Evolutionary conservation across 2,797 vertebrate genomes (phyloP), one percentile per base, ranked within the genome.

Genomic region (Chaenodraco wilsoni): DNA sequence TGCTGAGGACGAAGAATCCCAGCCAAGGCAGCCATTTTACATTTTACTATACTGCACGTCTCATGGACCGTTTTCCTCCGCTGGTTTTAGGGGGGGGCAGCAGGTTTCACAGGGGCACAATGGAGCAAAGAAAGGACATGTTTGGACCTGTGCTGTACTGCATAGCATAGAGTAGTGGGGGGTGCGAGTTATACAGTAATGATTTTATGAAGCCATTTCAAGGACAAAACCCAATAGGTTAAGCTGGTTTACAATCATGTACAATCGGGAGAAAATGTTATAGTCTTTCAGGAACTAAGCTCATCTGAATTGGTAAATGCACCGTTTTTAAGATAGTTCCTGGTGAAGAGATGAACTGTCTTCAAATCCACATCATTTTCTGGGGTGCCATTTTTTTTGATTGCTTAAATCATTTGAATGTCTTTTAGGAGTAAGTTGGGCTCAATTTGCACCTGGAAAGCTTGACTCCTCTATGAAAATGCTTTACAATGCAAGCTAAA

Each of bases 1-100:
- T 93, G 93, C 91, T 93, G 91, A 92, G 90, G 75, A 90, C 80
- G 90, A 83, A 89, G 78, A 88, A 88, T 89, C 88, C 79, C 65
- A 81, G 89, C 85, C 91, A 90, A 88, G 84, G 86, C 78, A 65
- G 86, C 86, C 91, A 86, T 91, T 92, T 91, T 87, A 84, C 74
- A 71, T 88, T 89, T 84, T 75, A 90, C 77, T 91, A 91, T 81
- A 90, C 83, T 84, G 84, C 84, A n/a, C 50, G 75, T 90, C 75
- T 84, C 83, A 74, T 58, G 72, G 84, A 74, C 63, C 63, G 69
- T 89, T 89, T 84, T 87, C 82, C 85, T 89, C 87, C 78, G 74
- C 82, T 86, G 84, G 81, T 86, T 91, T 87, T 84, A 86, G 74
- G 76, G 76, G 21, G 78, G 70, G 78, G 75, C 65, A 67, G 69